These are phyloP conservation scores for Eledona agricola DNA, from an alignment of 2,888 invertebrate species.

Conservation along the genomic window DNA sequence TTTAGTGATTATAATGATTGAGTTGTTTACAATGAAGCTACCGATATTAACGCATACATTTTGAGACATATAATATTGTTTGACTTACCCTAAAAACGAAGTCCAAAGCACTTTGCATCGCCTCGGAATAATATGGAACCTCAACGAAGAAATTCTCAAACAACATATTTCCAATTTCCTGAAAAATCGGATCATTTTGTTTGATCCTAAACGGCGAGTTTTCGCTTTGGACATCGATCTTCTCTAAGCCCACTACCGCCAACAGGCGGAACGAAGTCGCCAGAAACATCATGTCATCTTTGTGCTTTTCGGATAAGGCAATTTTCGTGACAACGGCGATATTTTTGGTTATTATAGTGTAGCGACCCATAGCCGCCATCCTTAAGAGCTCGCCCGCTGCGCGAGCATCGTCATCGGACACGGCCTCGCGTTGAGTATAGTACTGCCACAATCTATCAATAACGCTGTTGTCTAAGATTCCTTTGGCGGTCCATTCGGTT, in stretches of 20 bases:
- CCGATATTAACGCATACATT: too few species aligned
- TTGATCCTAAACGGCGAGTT: conserved; percentile 59
- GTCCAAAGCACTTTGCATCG: conserved; percentile 68
- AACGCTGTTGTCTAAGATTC: conserved; percentile 66
- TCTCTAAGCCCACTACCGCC: conserved; percentile 61
- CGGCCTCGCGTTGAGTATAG: conserved; percentile 72
- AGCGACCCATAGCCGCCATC: conserved; percentile 70
- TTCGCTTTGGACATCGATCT: conserved; percentile 53
- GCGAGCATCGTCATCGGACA: conserved; percentile 75
- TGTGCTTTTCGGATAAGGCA: conserved; percentile 69
- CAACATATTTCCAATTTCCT: conserved; percentile 63
- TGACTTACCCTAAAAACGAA: conserved; percentile 68
- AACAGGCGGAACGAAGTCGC: conserved; percentile 69
- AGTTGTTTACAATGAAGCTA: too few species aligned
- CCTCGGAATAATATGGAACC: conserved; percentile 66
- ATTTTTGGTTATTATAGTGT: conserved; percentile 65
- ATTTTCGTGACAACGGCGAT: conserved; percentile 71
- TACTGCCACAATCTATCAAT: conserved; percentile 85
- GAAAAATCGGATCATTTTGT: conserved; percentile 67
- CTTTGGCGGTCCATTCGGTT: conserved; percentile 68
- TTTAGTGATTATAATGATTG: too few species aligned
- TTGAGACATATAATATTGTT: too few species aligned
- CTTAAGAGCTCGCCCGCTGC: conserved; percentile 79
- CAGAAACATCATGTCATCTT: conserved; percentile 66
- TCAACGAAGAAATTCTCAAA: conserved; percentile 62